These are phyloP conservation scores for Glyptemys insculpta DNA, from an alignment of 2,797 vertebrate genomes.

Conservation along the genomic window DNA sequence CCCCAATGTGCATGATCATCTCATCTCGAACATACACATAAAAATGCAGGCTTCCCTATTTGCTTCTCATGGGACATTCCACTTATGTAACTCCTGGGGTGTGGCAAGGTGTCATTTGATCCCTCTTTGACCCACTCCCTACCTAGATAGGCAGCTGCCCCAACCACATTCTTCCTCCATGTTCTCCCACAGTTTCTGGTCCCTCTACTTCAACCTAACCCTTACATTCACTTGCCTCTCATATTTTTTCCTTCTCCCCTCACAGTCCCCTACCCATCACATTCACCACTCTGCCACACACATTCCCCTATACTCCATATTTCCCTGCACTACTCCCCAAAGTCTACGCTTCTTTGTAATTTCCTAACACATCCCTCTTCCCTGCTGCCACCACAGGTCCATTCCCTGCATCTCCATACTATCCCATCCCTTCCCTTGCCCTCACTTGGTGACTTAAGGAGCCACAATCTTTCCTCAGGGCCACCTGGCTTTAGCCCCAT, in stretches of 20 bases:
- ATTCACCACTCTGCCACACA: background rate
- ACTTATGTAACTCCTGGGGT: constrained; percentile 8
- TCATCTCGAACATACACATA: constrained; percentile 36
- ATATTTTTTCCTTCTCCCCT: background rate
- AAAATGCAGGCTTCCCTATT: background rate
- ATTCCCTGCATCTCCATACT: background rate
- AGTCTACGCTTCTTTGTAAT: background rate
- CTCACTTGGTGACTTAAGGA: constrained; percentile 39
- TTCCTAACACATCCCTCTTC: background rate
- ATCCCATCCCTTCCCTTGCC: background rate
- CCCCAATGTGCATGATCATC: constrained; percentile 23
- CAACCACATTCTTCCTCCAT: background rate
- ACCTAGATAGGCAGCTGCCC: background rate
- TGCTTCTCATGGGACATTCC: constrained; percentile 24
- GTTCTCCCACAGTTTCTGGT: background rate
- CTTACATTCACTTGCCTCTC: background rate
- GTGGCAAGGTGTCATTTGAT: background rate
- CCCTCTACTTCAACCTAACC: background rate
- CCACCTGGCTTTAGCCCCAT: background rate
- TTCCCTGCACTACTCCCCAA: background rate
- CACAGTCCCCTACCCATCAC: background rate
- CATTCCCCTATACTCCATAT: background rate
- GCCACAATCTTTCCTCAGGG: constrained; percentile 22
- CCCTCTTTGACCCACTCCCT: background rate
- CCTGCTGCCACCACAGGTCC: background rate